A percentile compares a stretch with the other conserved stretches of the same genome.
These are phyloP conservation scores for Xylocampa areola DNA, from an alignment of 2,888 invertebrate genomes.

Conservation along the genomic window DNA sequence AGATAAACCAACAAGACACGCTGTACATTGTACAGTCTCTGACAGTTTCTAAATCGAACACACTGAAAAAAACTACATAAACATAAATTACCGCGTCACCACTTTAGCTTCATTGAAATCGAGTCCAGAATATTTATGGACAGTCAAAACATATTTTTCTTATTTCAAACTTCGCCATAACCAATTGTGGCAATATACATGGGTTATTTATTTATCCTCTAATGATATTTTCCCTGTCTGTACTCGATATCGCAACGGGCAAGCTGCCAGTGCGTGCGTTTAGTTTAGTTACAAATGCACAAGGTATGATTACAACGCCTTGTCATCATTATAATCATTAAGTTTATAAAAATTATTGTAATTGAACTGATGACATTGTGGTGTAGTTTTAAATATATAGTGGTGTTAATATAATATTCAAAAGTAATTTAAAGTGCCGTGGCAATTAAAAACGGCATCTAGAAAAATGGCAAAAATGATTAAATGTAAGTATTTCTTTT, in stretches of 20 bases:
- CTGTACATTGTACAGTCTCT: background rate
- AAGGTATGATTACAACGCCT: conserved; percentile 54
- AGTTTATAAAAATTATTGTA: conserved; percentile 10
- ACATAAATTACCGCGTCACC: too few relatives aligned
- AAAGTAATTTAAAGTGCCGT: background rate
- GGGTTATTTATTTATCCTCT: conserved; percentile 42
- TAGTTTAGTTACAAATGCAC: conserved; percentile 62
- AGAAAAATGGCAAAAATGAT: conserved; percentile 60
- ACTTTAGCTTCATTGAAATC: too few relatives aligned
- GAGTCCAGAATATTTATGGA: conserved; percentile 1
- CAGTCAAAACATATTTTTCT: background rate
- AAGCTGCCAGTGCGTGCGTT: conserved; percentile 33
- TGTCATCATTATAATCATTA: conserved; percentile 20
- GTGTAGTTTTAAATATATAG: conserved; percentile 2
- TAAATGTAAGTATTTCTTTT: conserved; percentile 69
- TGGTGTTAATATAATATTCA: background rate
- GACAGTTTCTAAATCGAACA: background rate
- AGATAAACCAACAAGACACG: background rate
- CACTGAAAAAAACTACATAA: too few relatives aligned
- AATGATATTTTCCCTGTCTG: conserved; percentile 56
- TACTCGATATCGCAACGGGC: conserved; percentile 50
- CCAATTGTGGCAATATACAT: conserved; percentile 9
- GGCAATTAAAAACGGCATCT: background rate
- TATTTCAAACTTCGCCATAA: conserved; percentile 8
- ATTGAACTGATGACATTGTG: conserved; percentile 1